Evolutionary conservation across 2,888 invertebrate species (phyloP), one percentile per base, ranked within the genome.

Genomic region (Catocala fraxini): DNA sequence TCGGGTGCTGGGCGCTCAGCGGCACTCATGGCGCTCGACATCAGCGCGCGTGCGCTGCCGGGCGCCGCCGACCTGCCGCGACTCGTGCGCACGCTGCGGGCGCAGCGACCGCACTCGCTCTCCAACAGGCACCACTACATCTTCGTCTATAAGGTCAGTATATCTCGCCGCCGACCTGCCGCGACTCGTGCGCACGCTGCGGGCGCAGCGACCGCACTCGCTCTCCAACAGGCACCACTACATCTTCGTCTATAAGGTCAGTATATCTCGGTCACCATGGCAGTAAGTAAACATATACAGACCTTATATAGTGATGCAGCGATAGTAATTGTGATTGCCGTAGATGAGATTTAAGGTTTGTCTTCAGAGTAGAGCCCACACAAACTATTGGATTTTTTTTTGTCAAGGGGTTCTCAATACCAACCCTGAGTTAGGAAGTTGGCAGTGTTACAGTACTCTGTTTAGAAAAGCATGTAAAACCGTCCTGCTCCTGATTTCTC

Each of bases 191-290:
- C 97, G 97, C 76, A 96, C 95, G 73, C 95, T 99, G 82, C 95
- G 99, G 71, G 95, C 97, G 79, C 98, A 98, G 84, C 94, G 99
- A 11, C 98, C 98, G 51, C 98, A 98, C 76, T 96, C 98, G 64
- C 97, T 99, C 33, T 97, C 98, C 89, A 98, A 98, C 65, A 96
- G 97, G 82, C 98, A 98, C 82, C 99, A 99, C 92, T 99, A 99
- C 90, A 96, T 96, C 82, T 98, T 98, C 92, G 96, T 99, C 71
- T 98, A 99, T 89, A 97, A 97, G 35, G 35, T 39, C 35, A 39
- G 35, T 39, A 39, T 39, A 39, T 39, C 35, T 39, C 35, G 7
- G 35, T 0, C 35, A 7, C 35, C 35, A 15, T 15, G 2, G 15
- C 15, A 15, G 0, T 15, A 15, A 15, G 15, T 15, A 15, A 15